These are phyloP conservation scores for Muscidifurax raptorellus DNA, from an alignment of 1,140 invertebrate species.

Conservation along the genomic window DNA sequence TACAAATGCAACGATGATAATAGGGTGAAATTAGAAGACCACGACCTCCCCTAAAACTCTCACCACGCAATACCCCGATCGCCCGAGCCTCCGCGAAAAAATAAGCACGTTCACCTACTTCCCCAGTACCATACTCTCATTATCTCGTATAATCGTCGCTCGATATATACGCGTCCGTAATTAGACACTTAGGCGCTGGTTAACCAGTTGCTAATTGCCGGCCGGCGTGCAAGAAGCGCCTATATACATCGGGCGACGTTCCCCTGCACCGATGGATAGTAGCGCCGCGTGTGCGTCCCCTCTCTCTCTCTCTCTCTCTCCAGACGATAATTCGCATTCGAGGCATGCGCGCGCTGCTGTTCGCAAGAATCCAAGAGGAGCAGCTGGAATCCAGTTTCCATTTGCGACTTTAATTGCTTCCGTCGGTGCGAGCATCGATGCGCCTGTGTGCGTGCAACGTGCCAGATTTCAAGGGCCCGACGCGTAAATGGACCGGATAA, in stretches of 20 bases:
- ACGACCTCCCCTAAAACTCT: no score
- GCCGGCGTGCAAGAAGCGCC: neutral
- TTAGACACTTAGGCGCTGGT: slow-evolving; percentile 42
- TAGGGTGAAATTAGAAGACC: no score
- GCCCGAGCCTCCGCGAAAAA: neutral
- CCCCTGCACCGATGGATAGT: neutral
- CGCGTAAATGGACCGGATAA: slow-evolving; percentile 39
- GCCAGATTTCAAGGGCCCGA: slow-evolving; percentile 38
- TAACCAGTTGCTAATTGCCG: slow-evolving; percentile 54
- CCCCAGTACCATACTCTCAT: slow-evolving; percentile 44
- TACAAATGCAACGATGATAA: no score
- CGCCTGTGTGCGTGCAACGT: slow-evolving; percentile 2
- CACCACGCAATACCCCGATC: neutral
- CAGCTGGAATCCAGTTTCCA: slow-evolving; percentile 60
- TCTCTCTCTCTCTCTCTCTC: neutral
- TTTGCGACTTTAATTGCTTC: slow-evolving; percentile 60
- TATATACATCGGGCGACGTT: neutral
- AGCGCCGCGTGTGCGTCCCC: neutral
- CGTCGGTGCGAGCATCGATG: neutral
- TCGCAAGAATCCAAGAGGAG: slow-evolving; percentile 38
- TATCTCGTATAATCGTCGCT: slow-evolving; percentile 31
- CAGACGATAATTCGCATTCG: slow-evolving; percentile 38
- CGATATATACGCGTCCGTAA: slow-evolving; percentile 37
- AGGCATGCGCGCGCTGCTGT: slow-evolving; percentile 44
- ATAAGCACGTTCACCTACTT: slow-evolving; percentile 38